Percentiles rank a stretch among this genome's conserved stretches.
These are phyloP conservation scores for Chrysina gloriosa DNA, from an alignment of 2,888 invertebrate species.

Conservation along the genomic window DNA sequence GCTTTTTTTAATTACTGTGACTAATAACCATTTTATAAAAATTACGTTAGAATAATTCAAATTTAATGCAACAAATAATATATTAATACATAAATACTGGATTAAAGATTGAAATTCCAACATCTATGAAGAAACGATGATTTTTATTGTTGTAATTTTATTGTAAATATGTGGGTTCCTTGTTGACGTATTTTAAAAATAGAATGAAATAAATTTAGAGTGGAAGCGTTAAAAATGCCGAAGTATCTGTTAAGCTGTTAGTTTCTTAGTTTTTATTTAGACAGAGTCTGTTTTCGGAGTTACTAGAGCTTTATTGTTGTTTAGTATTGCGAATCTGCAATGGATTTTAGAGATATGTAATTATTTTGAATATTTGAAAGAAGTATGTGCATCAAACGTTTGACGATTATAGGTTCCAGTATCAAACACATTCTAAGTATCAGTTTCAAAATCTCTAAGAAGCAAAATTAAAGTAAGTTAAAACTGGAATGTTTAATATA, in stretches of 20 bases:
- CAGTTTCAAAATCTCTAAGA: too few relatives aligned
- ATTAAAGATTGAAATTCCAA: conserved; percentile 25
- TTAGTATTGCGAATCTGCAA: too few relatives aligned
- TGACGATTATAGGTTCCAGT: too few relatives aligned
- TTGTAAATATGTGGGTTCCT: neutral
- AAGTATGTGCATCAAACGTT: too few relatives aligned
- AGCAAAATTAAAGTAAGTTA: too few relatives aligned
- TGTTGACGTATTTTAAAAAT: conserved; percentile 16
- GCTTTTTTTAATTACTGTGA: conserved; percentile 34
- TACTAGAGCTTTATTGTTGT: too few relatives aligned
- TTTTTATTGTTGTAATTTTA: conserved; percentile 16
- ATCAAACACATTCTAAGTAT: too few relatives aligned
- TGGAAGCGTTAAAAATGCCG: neutral
- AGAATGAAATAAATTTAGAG: conserved; percentile 9
- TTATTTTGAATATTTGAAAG: too few relatives aligned
- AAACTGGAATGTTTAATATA: too few relatives aligned
- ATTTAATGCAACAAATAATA: neutral
- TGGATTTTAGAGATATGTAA: too few relatives aligned
- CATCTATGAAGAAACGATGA: neutral
- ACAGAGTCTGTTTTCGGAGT: too few relatives aligned
- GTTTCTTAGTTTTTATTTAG: neutral
- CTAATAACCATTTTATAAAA: conserved; percentile 15
- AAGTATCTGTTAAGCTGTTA: neutral
- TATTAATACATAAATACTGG: neutral
- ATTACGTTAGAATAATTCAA: neutral